Percentiles rank a stretch among this genome's conserved stretches.
phyloP scores from a whole-genome alignment of 2,797 vertebrate genomes.

The Mormyrus hasselquistii region DNA sequence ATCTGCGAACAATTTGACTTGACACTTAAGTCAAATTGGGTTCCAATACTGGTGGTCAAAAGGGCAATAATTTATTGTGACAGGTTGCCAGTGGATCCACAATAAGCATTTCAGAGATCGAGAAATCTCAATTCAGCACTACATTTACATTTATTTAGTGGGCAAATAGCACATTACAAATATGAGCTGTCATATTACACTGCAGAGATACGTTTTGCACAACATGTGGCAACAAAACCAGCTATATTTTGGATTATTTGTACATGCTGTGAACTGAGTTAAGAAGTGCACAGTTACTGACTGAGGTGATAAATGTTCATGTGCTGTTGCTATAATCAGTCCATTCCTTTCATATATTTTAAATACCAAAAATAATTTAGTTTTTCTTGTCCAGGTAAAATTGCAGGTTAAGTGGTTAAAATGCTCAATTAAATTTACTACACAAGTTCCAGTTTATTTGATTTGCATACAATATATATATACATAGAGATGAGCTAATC shows the following conservation, averaged over 20 bases:
- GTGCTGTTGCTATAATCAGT: neutral
- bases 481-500: too few relatives aligned
- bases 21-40: neutral
- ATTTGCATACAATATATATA: neutral
- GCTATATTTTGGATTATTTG: neutral
- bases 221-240: neutral
- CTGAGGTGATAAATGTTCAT: neutral
- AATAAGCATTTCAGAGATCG: neutral
- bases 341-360: neutral
- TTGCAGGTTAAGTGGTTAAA: neutral
- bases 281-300: neutral
- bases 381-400: neutral
- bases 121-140: neutral
- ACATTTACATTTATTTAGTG: neutral
- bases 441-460: neutral
- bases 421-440: neutral
- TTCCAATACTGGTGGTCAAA: neutral
- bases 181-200: neutral
- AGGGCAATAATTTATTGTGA: neutral
- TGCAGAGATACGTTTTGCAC: neutral
- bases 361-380: neutral
- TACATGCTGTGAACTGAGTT: neutral
- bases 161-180: neutral
- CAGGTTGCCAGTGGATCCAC: neutral
- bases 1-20: neutral